A percentile compares a stretch with the other conserved stretches of the same genome.
phyloP scores from a whole-genome alignment of 2,113 vertebrate genomes.

The Bambusicola thoracicus region DNA sequence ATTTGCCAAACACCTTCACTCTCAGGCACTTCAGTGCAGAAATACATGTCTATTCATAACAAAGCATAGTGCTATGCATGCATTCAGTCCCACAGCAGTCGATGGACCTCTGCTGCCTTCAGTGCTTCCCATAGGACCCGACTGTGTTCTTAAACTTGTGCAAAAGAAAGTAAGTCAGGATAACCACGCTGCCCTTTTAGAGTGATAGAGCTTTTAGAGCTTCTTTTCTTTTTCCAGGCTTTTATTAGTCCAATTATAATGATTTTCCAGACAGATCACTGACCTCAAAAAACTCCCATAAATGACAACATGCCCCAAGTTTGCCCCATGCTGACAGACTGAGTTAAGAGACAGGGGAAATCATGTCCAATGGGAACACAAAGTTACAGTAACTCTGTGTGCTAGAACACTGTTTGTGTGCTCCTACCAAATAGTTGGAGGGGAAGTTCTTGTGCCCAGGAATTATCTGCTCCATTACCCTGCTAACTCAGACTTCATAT shows the following conservation, averaged over 20 bases:
- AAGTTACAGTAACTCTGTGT: background rate
- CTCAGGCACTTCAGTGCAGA: background rate
- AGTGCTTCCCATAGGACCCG: background rate
- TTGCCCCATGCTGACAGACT: background rate
- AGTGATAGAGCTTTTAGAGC: background rate
- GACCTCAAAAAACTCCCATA: constrained; percentile 26
- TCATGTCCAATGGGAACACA: fast-evolving
- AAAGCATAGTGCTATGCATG: background rate
- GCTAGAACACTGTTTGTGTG: background rate
- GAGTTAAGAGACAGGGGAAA: background rate
- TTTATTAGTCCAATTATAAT: constrained; percentile 45
- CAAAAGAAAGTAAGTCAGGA: fast-evolving
- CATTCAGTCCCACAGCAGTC: background rate
- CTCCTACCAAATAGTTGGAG: background rate
- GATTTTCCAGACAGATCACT: constrained; percentile 46
- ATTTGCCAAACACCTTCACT: background rate
- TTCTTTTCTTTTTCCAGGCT: background rate
- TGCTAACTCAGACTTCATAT: background rate
- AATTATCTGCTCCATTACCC: background rate
- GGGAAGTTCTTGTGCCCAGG: background rate
- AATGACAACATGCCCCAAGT: background rate
- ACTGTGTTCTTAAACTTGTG: background rate
- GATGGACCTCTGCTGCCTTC: background rate
- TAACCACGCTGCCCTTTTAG: background rate
- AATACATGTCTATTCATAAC: background rate